Evolutionary conservation across 2,113 vertebrate species (phyloP), one percentile per base, ranked within the genome.

Genomic region (Aix galericulata): DNA sequence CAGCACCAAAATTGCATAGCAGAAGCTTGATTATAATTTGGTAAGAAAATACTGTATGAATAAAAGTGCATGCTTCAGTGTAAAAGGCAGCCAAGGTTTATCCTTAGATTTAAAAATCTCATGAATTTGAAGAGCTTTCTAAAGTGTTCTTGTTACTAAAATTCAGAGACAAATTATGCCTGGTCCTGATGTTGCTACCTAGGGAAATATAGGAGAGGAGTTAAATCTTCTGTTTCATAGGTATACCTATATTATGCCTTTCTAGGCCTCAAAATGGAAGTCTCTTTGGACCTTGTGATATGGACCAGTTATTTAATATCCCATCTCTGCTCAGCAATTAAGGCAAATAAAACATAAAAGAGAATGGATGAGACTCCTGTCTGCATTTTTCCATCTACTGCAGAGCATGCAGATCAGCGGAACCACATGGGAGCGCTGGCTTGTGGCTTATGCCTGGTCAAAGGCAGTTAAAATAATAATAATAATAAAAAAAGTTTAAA

Each of bases 1-100:
- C 73, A 72, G 66, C 50, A 76, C 86, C 81, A 93, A 95, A 95
- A 96, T 91, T 96, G 90, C 88, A 55, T 60, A 85, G 86, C 80
- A 90, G 91, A 95, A 97, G 84, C 53, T 94, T 94, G 83, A 95
- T 97, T 96, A 69, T 93, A 92, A 88, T 95, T 95, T 91, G 91
- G 58, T 94, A 86, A 86, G 86, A 93, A 92, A 96, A 95, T 96
- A 91, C 21, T 86, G 60, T 94, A 27, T 71, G 48, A 93, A 78
- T 96, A 88, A 71, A 95, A 96, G 22, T 59, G 32, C n/a, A 21
- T 8, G 17, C 50, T 95, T 87, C 50, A 82, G 53, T 85, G 55
- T 90, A 77, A 94, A 74, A 82, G 82, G 76, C 83, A 76, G 83
- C 62, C 58, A 58, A 62, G 29, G 68, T 91, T 97, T 97, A 95